Evolutionary conservation across 1,140 invertebrate species (phyloP), one percentile per base, ranked within the genome.

Genomic region (Phthorimaea operculella): DNA sequence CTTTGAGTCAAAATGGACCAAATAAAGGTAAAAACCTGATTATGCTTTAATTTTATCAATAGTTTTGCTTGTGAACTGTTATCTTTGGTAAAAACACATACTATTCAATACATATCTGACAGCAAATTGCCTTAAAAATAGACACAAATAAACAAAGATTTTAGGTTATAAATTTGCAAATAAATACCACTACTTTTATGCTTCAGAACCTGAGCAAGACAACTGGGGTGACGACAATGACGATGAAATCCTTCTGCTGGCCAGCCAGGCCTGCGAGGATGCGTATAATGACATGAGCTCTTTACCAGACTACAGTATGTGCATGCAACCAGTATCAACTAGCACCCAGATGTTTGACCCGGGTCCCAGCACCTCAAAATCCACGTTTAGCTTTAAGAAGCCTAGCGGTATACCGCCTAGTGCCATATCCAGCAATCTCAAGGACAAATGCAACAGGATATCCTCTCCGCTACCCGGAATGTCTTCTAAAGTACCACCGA

Each of bases 251-350:
- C 66, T 87, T 5, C 63, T 86, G 14, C 57, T 82, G 54, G 83
- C 80, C 0, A 85, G 79, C 55, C 83, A 87, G 62, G 85, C 72
- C 4, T 85, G 76, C 54, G 85, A 87, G 50, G 61, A 84, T n/a
- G 75, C 62, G 0, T 74, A 63, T 52, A 60, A 62, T 16, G 63
- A 72, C 15, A 61, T 55, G 28, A 72, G 66, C 52, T 50, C 52
- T 34, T 34, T 83, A 10, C 73, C 76, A 18, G 62, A 84, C 50
- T 84, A 84, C 33, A 78, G 69, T 49, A 56, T 77, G 4, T 84
- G 69, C 58, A 78, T 75, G 72, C 72, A 77, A 48, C 76, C 80
- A 8, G 51, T 52, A 0, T 61, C 74, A n/a, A 83, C 79, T 0
- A 84, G 82, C 50, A 85, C 79, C 3, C 70, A 73, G 39, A 36